These are phyloP conservation scores for Cydia splendana DNA, from an alignment of 1,140 invertebrate genomes.

Conservation along the genomic window DNA sequence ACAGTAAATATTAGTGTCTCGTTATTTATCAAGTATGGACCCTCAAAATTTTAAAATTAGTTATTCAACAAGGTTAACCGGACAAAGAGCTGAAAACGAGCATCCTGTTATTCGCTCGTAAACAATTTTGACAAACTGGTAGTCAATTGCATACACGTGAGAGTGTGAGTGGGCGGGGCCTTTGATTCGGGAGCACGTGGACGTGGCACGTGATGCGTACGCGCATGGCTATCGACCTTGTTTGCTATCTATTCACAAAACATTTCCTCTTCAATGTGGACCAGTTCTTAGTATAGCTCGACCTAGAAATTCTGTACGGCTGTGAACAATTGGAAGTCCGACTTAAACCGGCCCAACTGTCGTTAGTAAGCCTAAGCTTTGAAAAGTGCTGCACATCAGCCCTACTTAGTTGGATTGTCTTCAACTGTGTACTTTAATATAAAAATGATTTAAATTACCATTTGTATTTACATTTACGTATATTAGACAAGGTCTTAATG, in stretches of 20 bases:
- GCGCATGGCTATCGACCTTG: slow-evolving; percentile 38
- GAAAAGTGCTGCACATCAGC: neutral
- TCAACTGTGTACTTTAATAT: neutral
- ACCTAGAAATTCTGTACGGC: neutral
- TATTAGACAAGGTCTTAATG: neutral
- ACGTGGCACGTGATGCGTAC: slow-evolving; percentile 45
- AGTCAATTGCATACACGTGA: slow-evolving; percentile 9
- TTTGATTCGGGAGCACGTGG: slow-evolving; percentile 44
- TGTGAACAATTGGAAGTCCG: neutral
- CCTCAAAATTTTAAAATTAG: neutral
- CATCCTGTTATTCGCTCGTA: slow-evolving; percentile 10
- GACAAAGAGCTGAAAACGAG: neutral
- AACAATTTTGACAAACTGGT: neutral
- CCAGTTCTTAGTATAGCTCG: neutral
- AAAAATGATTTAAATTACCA: too few relatives aligned
- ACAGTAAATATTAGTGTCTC: too few relatives aligned
- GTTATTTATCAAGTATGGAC: neutral
- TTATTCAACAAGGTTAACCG: neutral
- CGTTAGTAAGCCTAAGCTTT: neutral
- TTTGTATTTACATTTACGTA: too few relatives aligned
- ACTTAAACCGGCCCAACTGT: neutral
- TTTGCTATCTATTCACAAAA: slow-evolving; percentile 1
- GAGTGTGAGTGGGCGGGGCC: slow-evolving; percentile 17
- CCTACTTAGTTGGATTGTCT: neutral
- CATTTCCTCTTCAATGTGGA: neutral